Evolutionary conservation across 2,888 invertebrate species (phyloP).

Genomic region (Thumatha senex): DNA sequence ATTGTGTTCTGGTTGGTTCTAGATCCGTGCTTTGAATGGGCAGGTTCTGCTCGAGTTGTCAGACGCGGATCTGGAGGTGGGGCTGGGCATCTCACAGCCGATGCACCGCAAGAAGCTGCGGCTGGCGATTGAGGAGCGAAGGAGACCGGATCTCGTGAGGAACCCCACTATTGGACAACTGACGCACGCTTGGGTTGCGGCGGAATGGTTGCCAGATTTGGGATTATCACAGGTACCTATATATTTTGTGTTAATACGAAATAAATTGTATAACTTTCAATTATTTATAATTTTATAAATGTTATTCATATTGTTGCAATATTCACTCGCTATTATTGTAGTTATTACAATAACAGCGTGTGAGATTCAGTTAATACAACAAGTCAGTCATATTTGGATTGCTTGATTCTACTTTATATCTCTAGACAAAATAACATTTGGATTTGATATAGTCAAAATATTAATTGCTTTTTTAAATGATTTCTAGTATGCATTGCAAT

Average conservation of each 20-base stretch:
- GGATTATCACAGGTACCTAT: conserved; percentile 89
- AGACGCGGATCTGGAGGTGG: conserved; percentile 95
- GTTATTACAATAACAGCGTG: no score
- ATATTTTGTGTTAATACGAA: neutral
- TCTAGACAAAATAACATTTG: no score
- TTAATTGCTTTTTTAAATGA: no score
- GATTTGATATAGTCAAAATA: no score
- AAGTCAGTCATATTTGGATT: no score
- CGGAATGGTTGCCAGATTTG: conserved; percentile 96
- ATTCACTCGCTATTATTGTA: no score
- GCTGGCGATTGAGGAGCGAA: conserved; percentile 95
- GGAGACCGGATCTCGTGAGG: conserved; percentile 93
- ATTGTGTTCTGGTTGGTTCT: conserved; percentile 85
- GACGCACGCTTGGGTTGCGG: conserved; percentile 96
- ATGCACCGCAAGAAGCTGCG: conserved; percentile 97
- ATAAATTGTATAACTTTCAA: no score
- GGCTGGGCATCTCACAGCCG: conserved; percentile 94
- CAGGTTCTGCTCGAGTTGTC: conserved; percentile 95
- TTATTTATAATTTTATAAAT: no score
- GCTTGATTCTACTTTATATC: no score
- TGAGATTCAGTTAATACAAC: no score
- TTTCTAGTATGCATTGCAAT: no score
- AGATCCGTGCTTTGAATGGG: conserved; percentile 87
- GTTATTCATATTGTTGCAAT: no score
- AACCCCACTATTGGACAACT: conserved; percentile 94